These are phyloP conservation scores for Sesamia inferens DNA, from an alignment of 2,888 invertebrate species.

Conservation along the genomic window DNA sequence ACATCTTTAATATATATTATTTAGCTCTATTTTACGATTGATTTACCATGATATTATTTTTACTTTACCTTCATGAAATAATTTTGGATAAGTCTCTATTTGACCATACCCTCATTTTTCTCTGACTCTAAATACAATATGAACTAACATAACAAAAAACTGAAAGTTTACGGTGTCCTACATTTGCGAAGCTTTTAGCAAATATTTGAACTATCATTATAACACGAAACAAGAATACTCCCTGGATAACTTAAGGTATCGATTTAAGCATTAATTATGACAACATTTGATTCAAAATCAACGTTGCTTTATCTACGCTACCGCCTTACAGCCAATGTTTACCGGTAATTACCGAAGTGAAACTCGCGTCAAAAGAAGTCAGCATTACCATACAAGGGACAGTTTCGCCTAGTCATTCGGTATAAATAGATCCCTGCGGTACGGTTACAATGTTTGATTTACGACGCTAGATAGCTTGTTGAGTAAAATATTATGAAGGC, in stretches of 20 bases:
- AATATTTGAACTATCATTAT: neutral
- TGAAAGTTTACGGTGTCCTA: neutral
- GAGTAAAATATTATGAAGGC: slow-evolving; percentile 68
- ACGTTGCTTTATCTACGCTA: slow-evolving; percentile 31
- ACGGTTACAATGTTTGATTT: slow-evolving; percentile 81
- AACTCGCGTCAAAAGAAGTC: slow-evolving; percentile 66
- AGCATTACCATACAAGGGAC: slow-evolving; percentile 60
- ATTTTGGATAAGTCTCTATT: neutral
- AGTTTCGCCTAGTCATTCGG: slow-evolving; percentile 77
- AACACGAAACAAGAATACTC: neutral
- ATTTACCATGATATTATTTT: neutral
- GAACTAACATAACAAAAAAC: neutral
- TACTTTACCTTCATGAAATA: neutral
- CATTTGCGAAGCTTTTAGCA: neutral
- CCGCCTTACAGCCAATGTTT: slow-evolving; percentile 38
- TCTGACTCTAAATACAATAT: neutral
- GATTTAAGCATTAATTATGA: slow-evolving; percentile 3
- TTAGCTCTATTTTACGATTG: neutral
- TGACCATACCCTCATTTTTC: neutral
- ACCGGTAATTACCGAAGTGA: slow-evolving; percentile 47
- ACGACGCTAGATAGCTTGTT: slow-evolving; percentile 77
- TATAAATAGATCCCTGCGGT: slow-evolving; percentile 82
- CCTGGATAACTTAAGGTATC: neutral
- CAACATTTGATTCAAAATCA: slow-evolving; percentile 31
- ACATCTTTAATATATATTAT: neutral